phyloP scores from a whole-genome alignment of 2,113 vertebrate genomes.

The Rhea pennata region DNA sequence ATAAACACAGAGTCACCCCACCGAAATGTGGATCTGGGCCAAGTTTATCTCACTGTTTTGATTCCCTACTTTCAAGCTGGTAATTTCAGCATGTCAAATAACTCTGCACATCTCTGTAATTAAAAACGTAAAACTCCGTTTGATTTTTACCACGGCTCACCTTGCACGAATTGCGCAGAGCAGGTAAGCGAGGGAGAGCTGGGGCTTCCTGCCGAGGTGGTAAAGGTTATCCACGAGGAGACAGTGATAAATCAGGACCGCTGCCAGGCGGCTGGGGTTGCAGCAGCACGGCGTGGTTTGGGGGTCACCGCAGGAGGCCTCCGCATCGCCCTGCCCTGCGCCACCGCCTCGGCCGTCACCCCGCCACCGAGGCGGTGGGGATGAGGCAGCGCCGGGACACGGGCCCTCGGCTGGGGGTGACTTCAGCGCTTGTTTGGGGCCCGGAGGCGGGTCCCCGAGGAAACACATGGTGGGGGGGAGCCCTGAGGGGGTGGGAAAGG shows the following conservation, averaged over 20 bases:
- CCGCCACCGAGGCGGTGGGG: too few species aligned
- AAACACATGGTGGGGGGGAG: background rate
- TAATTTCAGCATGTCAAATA: background rate
- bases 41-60: rapidly evolving
- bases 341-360: rapidly evolving
- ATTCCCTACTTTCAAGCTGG: background rate
- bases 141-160: background rate
- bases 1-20: background rate
- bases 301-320: background rate
- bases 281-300: rapidly evolving
- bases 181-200: background rate
- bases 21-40: background rate
- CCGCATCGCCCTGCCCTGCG: too few species aligned
- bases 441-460: background rate
- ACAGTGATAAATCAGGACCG: rapidly evolving
- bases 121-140: background rate
- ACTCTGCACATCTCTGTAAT: background rate
- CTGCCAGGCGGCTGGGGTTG: background rate
- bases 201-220: rapidly evolving
- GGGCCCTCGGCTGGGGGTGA: rapidly evolving
- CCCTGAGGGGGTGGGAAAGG: too few species aligned
- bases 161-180: background rate
- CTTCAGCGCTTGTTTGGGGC: too few species aligned
- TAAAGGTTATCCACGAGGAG: background rate
- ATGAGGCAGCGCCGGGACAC: background rate